Evolutionary conservation across 2,113 vertebrate species (phyloP), one percentile per base, ranked within the genome.

Genomic region (Rhea pennata): DNA sequence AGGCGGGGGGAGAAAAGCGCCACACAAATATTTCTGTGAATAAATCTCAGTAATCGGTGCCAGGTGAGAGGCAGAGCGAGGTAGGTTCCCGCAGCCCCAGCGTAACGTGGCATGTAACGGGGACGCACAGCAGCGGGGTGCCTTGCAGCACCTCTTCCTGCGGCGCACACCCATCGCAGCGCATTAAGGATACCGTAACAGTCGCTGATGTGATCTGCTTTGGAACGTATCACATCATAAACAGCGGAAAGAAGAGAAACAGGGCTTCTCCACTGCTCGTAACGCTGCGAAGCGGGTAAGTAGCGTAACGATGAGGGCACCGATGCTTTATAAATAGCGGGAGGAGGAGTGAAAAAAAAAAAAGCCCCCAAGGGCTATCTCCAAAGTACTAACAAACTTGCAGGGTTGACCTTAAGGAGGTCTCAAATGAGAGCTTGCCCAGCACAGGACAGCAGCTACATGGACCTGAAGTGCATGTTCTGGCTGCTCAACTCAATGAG

Each of bases 201-300:
- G 86, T 62, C 42, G 67, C 95, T 91, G 97, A 82, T 62, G 92
- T 36, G 94, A 91, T 82, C 29, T 36, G 95, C 97, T 90, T 61
- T 82, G 95, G 94, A 96, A 97, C 87, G 44, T 23, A 87, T 82
- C 73, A n/a, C 87, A 64, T 40, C 87, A 70, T 86, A 96, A 96
- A 97, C 95, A 95, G 50, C 56, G 12, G 6, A 51, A 65, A 72
- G 59, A 39, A 90, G 92, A 94, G 96, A 95, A 93, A 95, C 31
- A 94, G 93, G 92, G 93, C 94, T 82, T 87, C 7, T 33, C 92
- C 86, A 80, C 74, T 3, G 40, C 93, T 82, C 3, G 0, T 42
- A 64, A 64, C 5, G 24, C 94, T 70, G 67, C 12, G 5, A 67
- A 84, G 77, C 3, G 71, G 71, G 65, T 79, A 44, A 36, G 24